These are phyloP conservation scores for Zele albiditarsus DNA, from an alignment of 2,888 invertebrate species.

Conservation along the genomic window DNA sequence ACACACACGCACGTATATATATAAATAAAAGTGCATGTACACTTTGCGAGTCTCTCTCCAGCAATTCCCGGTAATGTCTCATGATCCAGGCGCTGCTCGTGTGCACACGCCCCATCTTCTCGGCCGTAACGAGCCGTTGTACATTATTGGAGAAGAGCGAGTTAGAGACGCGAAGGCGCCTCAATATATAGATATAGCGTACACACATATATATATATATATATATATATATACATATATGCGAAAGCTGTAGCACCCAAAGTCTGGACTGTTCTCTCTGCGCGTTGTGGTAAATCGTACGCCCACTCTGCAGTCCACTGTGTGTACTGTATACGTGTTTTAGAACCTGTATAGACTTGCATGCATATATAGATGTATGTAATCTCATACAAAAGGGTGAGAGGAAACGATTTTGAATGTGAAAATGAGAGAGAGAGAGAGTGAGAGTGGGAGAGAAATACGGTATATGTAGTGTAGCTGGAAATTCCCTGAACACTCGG, in stretches of 20 bases:
- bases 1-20: not conserved
- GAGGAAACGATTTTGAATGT: not conserved
- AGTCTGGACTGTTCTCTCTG: constrained; percentile 13
- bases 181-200: not conserved
- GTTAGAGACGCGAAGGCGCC: constrained; percentile 4
- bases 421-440: not conserved
- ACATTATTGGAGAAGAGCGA: constrained; percentile 15
- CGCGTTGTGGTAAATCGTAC: constrained; percentile 15
- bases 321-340: constrained; percentile 2
- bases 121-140: constrained; percentile 29
- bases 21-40: not conserved
- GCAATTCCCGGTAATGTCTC: constrained; percentile 31
- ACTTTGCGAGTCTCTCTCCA: not conserved
- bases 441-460: not conserved
- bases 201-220: not conserved
- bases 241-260: constrained; percentile 5
- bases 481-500: constrained; percentile 25
- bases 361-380: not conserved
- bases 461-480: constrained; percentile 14
- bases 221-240: not conserved
- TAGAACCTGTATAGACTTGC: not conserved
- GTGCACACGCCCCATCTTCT: constrained; percentile 23
- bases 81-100: constrained; percentile 11
- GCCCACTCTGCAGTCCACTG: constrained; percentile 9
- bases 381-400: not conserved